Evolutionary conservation across 2,888 invertebrate genomes (phyloP), one percentile per base, ranked within the genome.

Genomic region (Agriopis marginaria): DNA sequence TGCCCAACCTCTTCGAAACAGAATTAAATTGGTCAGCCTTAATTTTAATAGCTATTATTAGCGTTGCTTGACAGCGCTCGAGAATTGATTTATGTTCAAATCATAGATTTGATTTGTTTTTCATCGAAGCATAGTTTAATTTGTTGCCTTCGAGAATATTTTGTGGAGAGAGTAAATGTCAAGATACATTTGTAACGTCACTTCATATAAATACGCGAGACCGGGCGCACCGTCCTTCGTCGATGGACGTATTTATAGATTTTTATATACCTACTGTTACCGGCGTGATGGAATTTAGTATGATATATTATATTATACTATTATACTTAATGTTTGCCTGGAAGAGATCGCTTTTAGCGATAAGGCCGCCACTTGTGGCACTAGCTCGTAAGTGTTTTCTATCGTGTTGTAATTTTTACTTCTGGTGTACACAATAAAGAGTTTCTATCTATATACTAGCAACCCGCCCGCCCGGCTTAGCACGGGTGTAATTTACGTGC

Each of bases 221-320:
- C 66, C 73, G 72, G 75, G 75, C 61, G 64, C 69, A 58, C 68
- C 66, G 73, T 65, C 71, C 61, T 73, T 72, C 74, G 75, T 77
- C 78, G 76, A 79, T 76, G 77, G 78, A 77, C 77, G 78, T 79
- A 80, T 82, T 81, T 81, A 81, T 81, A 79, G 74, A 76, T 79
- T 79, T 75, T 80, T 73, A 76, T 80, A 75, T 73, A 75, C n/a
- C n/a, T n/a, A n/a, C 68, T 44, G 54, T 70, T 63, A 47, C 65
- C 50, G 56, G 68, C 67, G 74, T 76, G 80, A 78, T 82, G 72
- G 78, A 78, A 77, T 78, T 75, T 67, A 74, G 74, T 71, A 74
- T 75, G 72, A 74, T 71, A 59, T 71, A 69, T 71, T n/a, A n/a
- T n/a, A n/a, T n/a, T n/a, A n/a, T n/a, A n/a, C n/a, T n/a, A n/a